Percentiles rank a stretch among this genome's conserved stretches.
These are phyloP conservation scores for Rynchops niger DNA, from an alignment of 2,113 vertebrate species.

Conservation along the genomic window DNA sequence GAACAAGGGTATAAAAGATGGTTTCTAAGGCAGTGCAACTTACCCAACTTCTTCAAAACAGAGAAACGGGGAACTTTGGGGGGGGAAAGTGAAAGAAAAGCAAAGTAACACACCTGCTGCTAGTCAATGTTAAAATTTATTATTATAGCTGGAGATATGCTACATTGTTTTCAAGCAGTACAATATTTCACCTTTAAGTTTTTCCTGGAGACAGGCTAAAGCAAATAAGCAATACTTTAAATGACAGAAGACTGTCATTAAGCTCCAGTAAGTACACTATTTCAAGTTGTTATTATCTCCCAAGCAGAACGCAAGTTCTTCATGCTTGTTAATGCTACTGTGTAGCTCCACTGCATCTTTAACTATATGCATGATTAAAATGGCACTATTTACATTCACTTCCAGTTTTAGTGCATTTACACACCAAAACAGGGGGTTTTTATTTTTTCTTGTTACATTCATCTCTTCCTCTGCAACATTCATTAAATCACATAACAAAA, in stretches of 20 bases:
- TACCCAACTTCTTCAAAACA: accelerated
- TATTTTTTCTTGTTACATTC: not conserved
- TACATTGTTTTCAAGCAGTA: not conserved
- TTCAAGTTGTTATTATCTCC: not conserved
- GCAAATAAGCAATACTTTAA: not conserved
- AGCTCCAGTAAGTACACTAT: not conserved
- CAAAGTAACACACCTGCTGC: not conserved
- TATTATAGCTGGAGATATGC: not conserved
- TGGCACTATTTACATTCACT: not conserved
- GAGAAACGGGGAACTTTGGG: accelerated
- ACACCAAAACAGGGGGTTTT: not conserved
- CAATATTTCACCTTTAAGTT: not conserved
- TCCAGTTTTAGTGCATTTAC: not conserved
- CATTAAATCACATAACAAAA: not conserved
- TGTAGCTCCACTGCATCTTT: not conserved
- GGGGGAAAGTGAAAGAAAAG: not conserved
- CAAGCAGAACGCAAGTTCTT: not conserved
- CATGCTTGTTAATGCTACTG: not conserved
- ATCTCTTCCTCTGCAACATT: not conserved
- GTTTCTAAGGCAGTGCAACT: accelerated
- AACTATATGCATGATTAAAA: not conserved
- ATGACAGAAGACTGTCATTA: not conserved
- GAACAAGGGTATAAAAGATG: accelerated
- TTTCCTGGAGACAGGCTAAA: not conserved
- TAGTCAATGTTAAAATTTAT: not conserved